Evolutionary conservation across 2,797 vertebrate genomes (phyloP), one percentile per base, ranked within the genome.

Genomic region (Lutjanus campechanus): DNA sequence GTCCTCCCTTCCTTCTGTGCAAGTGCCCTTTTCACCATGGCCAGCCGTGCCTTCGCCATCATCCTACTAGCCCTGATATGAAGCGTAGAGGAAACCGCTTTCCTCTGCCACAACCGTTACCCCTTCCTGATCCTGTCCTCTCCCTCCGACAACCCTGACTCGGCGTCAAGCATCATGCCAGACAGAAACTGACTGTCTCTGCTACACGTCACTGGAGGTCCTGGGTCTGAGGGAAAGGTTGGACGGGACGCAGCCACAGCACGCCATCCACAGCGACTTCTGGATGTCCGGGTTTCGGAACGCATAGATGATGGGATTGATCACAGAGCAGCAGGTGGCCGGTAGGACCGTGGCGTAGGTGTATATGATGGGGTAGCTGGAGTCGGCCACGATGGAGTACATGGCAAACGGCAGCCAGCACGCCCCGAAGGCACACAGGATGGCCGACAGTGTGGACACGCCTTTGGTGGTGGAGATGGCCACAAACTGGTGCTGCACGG

Each of bases 241-340:
- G 82, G 96, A 92, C 0, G 96, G 96, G 77, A 96, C 65, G 29
- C 97, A 97, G 0, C 96, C 97, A 15, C 97, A 98, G 87, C 97
- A 97, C 36, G 97, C 97, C 86, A 97, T 84, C 96, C 96, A 96
- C 44, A 98, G 95, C 0, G 97, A 96, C 88, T 97, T 97, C 94
- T 97, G 97, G 88, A 98, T 97, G 89, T 98, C 97, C 0, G 97
- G 97, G 93, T 98, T 97, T 9, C 97, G 91, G 91, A 97, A 98
- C 83, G 97, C 97, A 50, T 98, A 98, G 15, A 98, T 95, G 85
- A 98, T 91, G 59, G 97, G 97, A 92, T 98, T 98, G 93, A 98
- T 95, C 77, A 97, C 96, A 1, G 97, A 97, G 93, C 97, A 96
- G 90, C 95, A 97, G 54, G 97, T 93, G 65, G 97, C 97, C 0